These are phyloP conservation scores for Hydraecia micacea DNA, from an alignment of 2,888 invertebrate species.

Conservation along the genomic window DNA sequence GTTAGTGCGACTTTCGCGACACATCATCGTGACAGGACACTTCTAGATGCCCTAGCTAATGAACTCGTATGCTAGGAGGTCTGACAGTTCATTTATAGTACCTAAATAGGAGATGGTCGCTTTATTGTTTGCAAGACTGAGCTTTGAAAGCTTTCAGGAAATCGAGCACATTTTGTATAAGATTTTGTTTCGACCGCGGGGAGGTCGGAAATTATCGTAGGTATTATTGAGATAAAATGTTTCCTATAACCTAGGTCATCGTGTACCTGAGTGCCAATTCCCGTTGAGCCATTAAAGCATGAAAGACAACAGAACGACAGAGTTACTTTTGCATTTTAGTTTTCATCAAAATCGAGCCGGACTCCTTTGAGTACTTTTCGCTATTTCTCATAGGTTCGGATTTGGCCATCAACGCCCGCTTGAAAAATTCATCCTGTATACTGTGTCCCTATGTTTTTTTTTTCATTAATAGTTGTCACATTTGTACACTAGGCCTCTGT, in stretches of 20 bases:
- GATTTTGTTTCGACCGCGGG: background rate
- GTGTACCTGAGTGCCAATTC: background rate
- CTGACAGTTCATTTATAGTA: constrained; percentile 31
- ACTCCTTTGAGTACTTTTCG: no score
- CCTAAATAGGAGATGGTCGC: constrained; percentile 22
- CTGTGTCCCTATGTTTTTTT: no score
- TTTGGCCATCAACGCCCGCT: no score
- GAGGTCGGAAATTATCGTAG: background rate
- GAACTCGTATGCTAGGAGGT: constrained; percentile 43
- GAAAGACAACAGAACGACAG: background rate
- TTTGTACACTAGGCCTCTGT: no score
- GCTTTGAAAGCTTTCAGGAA: background rate
- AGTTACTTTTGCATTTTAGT: background rate
- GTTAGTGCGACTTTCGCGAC: constrained; percentile 72
- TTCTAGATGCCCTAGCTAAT: constrained; percentile 61
- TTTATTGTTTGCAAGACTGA: constrained; percentile 1
- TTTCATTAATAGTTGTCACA: no score
- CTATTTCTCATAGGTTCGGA: no score
- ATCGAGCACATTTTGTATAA: background rate
- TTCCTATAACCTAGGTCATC: background rate
- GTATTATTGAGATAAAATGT: background rate
- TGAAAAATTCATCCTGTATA: no score
- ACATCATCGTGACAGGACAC: constrained; percentile 71
- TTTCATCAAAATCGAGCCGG: no score
- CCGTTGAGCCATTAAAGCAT: background rate